Evolutionary conservation across 2,113 vertebrate species (phyloP).

Genomic region (Solenodon paradoxus): DNA sequence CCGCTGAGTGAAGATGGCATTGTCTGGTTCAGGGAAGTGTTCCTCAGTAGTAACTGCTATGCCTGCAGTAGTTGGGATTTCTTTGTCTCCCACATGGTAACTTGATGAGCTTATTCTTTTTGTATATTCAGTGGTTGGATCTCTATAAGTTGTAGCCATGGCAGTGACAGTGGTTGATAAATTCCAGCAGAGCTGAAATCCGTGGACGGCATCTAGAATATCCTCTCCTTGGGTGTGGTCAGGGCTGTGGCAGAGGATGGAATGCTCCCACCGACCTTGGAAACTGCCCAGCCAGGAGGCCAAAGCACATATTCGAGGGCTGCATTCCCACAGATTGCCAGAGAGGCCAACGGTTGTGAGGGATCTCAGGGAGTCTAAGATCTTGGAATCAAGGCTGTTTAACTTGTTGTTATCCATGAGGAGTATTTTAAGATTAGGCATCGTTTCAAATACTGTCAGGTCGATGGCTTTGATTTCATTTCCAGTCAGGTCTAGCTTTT

Average conservation of each 20-base stretch:
- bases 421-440: slow-evolving; percentile 96
- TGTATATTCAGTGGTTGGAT: slow-evolving; percentile 91
- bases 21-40: slow-evolving; percentile 91
- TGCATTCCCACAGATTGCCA: slow-evolving; percentile 98
- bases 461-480: slow-evolving; percentile 96
- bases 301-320: slow-evolving; percentile 94
- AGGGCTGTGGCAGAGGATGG: slow-evolving; percentile 95
- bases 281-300: slow-evolving; percentile 96
- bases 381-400: slow-evolving; percentile 91
- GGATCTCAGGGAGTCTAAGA: slow-evolving; percentile 91
- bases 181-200: slow-evolving; percentile 99
- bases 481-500: slow-evolving; percentile 96
- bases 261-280: slow-evolving; percentile 98
- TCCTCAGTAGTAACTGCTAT: slow-evolving; percentile 91
- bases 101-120: slow-evolving; percentile 95
- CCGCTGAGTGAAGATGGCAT: slow-evolving; percentile 95
- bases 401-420: slow-evolving; percentile 99
- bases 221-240: slow-evolving; percentile 99
- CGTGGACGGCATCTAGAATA: slow-evolving; percentile 97
- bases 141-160: slow-evolving; percentile 86
- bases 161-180: slow-evolving; percentile 91
- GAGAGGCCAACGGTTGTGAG: slow-evolving; percentile 94
- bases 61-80: slow-evolving; percentile 93
- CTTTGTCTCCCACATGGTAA: slow-evolving; percentile 95
- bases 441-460: slow-evolving; percentile 94